A percentile compares a stretch with the other conserved stretches of the same genome.
Conservation (phyloP, 92 coral and sea anemone genomes). For the Hydrozoanthus gracilis region DNA sequence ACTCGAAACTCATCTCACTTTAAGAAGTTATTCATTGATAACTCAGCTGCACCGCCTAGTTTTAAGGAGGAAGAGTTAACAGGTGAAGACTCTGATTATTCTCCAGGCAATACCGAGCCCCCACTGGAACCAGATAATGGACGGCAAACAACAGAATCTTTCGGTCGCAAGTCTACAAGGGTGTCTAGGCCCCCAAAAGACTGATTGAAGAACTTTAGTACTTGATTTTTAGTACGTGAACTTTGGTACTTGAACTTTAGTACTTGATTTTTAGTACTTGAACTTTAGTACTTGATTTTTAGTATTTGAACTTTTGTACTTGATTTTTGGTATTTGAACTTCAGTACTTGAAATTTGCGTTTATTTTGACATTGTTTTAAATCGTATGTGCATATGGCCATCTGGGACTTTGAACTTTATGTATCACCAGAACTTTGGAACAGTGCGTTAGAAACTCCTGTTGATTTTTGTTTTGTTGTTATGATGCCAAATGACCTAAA, state of each 20-base stretch:
- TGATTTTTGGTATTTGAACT: too few species aligned
- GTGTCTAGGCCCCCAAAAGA: slow-evolving; percentile 46
- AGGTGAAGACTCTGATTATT: neutral
- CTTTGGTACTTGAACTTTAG: too few species aligned
- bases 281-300: too few species aligned
- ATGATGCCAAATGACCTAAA: too few species aligned
- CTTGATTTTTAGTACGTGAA: too few species aligned
- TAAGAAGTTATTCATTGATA: slow-evolving; percentile 26
- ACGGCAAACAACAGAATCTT: slow-evolving; percentile 10
- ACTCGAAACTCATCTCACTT: slow-evolving; percentile 57
- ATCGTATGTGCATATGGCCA: neutral
- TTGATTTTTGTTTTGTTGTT: too few species aligned
- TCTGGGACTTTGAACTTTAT: neutral
- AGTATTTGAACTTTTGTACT: too few species aligned
- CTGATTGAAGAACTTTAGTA: neutral
- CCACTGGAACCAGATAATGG: slow-evolving; percentile 29
- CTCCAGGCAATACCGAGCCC: neutral
- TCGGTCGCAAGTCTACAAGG: slow-evolving; percentile 13
- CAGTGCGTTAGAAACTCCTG: neutral
- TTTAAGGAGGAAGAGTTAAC: slow-evolving; percentile 25
- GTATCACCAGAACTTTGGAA: neutral
- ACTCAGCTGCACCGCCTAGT: neutral
- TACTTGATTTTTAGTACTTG: too few species aligned
- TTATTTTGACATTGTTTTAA: neutral
- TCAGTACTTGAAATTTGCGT: neutral